phyloP scores from a whole-genome alignment of 2,888 invertebrate genomes.

The Chrysolina haemoptera region DNA sequence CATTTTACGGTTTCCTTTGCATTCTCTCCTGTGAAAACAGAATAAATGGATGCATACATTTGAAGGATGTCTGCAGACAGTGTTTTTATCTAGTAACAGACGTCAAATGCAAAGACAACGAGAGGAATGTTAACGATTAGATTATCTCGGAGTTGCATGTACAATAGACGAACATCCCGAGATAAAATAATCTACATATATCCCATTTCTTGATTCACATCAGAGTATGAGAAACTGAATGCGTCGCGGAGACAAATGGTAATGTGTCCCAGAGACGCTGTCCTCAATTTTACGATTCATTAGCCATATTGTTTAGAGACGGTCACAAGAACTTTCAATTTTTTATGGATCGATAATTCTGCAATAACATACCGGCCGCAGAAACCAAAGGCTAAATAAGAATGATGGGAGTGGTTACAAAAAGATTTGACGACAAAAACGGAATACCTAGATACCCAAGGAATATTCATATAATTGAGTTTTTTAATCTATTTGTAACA shows the following conservation, averaged over 20 bases:
- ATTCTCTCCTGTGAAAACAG: too few species aligned
- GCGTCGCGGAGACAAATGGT: background rate
- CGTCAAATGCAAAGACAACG: background rate
- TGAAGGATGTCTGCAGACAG: background rate
- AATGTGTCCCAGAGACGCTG: background rate
- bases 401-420: too few species aligned
- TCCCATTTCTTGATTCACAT: background rate
- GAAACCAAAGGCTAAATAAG: background rate
- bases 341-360: background rate
- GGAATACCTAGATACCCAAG: too few species aligned
- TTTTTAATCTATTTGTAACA: too few species aligned
- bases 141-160: background rate
- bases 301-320: background rate
- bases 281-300: conserved; percentile 1
- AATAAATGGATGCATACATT: too few species aligned
- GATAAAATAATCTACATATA: conserved; percentile 1
- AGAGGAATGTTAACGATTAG: background rate
- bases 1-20: too few species aligned
- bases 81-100: background rate
- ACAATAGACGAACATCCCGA: background rate
- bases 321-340: background rate
- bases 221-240: background rate
- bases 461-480: too few species aligned
- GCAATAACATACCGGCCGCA: background rate
- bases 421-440: too few species aligned